A percentile compares a stretch with the other conserved stretches of the same genome.
phyloP scores from a whole-genome alignment of 2,113 vertebrate genomes.

The Ailurus styani region DNA sequence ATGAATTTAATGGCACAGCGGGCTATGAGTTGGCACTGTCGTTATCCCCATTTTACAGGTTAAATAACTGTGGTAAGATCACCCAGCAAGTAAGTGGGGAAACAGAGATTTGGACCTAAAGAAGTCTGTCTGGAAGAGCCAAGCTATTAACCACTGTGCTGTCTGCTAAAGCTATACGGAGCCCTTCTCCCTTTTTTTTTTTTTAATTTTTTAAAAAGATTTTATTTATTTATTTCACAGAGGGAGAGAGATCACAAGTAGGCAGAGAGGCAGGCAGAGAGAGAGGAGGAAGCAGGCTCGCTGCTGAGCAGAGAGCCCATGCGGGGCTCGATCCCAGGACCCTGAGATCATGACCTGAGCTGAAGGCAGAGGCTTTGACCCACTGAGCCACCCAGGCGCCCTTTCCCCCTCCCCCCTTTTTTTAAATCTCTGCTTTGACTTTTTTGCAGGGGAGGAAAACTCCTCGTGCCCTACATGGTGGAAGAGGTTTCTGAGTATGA shows the following conservation, averaged over 20 bases:
- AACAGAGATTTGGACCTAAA: not conserved
- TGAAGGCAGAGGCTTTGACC: too few relatives aligned
- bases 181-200: not conserved
- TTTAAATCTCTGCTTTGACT: not conserved
- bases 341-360: too few relatives aligned
- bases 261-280: too few relatives aligned
- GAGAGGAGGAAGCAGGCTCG: too few relatives aligned
- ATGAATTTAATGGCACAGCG: not conserved
- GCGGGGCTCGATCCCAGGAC: too few relatives aligned
- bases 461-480: not conserved
- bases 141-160: not conserved
- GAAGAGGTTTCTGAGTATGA: not conserved
- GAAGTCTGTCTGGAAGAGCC: not conserved
- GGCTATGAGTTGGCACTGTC: not conserved
- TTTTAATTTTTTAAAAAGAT: too few relatives aligned
- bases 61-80: not conserved
- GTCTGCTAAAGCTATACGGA: not conserved
- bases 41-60: not conserved
- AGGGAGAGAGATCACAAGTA: too few relatives aligned
- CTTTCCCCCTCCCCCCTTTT: too few relatives aligned
- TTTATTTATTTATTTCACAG: too few relatives aligned
- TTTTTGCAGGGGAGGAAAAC: not conserved
- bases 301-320: too few relatives aligned
- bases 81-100: not conserved
- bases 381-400: too few relatives aligned